Evolutionary conservation across 92 coral and sea anemone species (phyloP).

Genomic region (Plumapathes pennacea): DNA sequence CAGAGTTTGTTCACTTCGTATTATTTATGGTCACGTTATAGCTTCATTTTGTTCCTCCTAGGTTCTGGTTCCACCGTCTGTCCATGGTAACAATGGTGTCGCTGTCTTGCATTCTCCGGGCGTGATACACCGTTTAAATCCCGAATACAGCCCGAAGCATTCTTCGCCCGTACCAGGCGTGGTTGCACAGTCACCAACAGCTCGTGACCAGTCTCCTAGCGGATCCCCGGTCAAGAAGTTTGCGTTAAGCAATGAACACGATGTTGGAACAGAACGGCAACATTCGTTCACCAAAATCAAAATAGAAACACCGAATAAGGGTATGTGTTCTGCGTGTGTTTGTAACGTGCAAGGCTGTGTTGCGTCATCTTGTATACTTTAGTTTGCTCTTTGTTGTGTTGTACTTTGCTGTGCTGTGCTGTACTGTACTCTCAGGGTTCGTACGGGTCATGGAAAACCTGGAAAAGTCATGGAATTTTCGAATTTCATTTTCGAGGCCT

Average conservation of each 20-base stretch:
- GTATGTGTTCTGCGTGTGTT: too few species aligned
- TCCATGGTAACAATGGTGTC: conserved; percentile 98
- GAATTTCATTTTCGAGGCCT: too few species aligned
- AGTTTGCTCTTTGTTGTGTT: too few species aligned
- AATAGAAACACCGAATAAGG: conserved; percentile 87
- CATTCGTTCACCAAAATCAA: conserved; percentile 86
- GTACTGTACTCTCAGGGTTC: too few species aligned
- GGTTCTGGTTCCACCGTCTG: conserved; percentile 84
- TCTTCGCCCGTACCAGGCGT: conserved; percentile 63
- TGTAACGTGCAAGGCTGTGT: too few species aligned
- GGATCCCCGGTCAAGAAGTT: conserved; percentile 91
- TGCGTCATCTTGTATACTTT: too few species aligned
- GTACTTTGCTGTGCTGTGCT: too few species aligned
- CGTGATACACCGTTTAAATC: conserved; percentile 52
- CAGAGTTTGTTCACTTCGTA: too few species aligned
- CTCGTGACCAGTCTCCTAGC: conserved; percentile 63
- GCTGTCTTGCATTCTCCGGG: conserved; percentile 84
- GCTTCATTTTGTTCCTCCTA: too few species aligned
- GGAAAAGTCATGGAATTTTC: too few species aligned
- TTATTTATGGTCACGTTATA: too few species aligned
- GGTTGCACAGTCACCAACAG: conserved; percentile 50
- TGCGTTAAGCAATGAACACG: conserved; percentile 67
- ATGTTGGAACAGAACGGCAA: conserved; percentile 45
- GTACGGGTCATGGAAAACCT: too few species aligned
- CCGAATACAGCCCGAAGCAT: conserved; percentile 63